Evolutionary conservation across 2,113 vertebrate genomes (phyloP), one percentile per base, ranked within the genome.

Genomic region (Rhadina sibilatrix): DNA sequence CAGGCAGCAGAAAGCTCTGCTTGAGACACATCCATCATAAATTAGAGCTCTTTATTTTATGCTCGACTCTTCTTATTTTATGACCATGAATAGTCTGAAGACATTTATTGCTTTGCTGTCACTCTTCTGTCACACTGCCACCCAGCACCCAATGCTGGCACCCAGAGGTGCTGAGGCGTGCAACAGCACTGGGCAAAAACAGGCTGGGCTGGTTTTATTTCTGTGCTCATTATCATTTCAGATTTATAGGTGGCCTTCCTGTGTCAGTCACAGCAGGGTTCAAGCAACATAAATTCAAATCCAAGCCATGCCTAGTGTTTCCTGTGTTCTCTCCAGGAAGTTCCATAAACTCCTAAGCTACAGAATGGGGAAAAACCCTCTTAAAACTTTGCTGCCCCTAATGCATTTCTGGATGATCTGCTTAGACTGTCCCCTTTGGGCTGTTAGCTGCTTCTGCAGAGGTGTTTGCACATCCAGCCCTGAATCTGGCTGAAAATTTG

Each of bases 61-160:
- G 19, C 20, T 37, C 0, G 0, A 28, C 19, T 40, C 17, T 76
- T 79, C 40, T 79, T 15, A 15, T 79, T 82, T 82, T 68, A 79
- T 56, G 53, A 59, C 19, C 1, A 0, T 20, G 54, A 83, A 33
- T 33, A 37, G 44, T 64, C 82, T 64, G 2, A 2, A 50, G 74
- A 72, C 20, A 83, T 76, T 35, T 87, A 82, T 56, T 63, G 35
- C 74, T 71, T 60, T 54, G 65, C 50, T 7, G 1, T 40, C 2
- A 1, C 16, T 80, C 10, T 72, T 37, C 64, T 46, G 56, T 25
- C 2, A 0, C 1, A 0, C 12, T 77, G 70, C 49, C 28, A 80
- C 53, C 64, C 72, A 76, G 54, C 37, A 42, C n/a, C 37, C 2
- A 1, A 0, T 14, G 53, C 38, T 42, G 65, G 87, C 5, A 4